Evolutionary conservation across 2,113 vertebrate genomes (phyloP).

Genomic region (Myrmophylax atrothorax): DNA sequence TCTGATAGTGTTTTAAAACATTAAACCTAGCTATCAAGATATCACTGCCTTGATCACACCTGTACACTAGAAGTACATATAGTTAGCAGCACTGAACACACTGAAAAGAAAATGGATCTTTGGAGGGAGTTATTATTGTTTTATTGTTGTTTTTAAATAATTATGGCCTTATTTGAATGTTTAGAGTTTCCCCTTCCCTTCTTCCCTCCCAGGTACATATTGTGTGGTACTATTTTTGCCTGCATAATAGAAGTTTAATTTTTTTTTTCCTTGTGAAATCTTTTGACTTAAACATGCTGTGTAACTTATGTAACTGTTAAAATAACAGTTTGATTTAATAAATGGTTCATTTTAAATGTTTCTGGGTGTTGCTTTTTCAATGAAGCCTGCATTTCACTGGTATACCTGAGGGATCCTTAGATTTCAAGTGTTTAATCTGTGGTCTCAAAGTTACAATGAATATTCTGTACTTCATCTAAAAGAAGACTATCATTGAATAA

Average conservation of each 20-base stretch:
- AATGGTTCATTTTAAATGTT: conserved; percentile 85
- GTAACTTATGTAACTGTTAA: conserved; percentile 98
- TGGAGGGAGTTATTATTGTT: conserved; percentile 74
- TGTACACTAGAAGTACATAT: conserved; percentile 71
- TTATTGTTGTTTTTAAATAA: conserved; percentile 84
- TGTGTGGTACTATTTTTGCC: conserved; percentile 96
- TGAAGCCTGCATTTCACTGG: not conserved
- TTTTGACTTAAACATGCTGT: conserved; percentile 85
- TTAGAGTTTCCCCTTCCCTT: conserved; percentile 73
- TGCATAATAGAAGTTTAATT: conserved; percentile 90
- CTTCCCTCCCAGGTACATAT: conserved; percentile 87
- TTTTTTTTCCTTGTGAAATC: conserved; percentile 84
- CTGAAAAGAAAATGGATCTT: conserved; percentile 75
- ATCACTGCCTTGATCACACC: conserved; percentile 71
- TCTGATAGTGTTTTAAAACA: conserved; percentile 58
- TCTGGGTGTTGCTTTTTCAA: conserved; percentile 52
- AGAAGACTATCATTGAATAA: not conserved
- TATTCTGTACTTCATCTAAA: not conserved
- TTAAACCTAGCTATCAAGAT: conserved; percentile 56
- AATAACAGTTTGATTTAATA: conserved; percentile 98
- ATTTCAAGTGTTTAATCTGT: not conserved
- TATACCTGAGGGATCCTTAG: not conserved
- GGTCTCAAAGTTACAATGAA: not conserved
- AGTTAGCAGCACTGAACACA: conserved; percentile 86
- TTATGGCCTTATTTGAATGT: conserved; percentile 85